These are phyloP conservation scores for Morus bassanus DNA, from an alignment of 2,797 vertebrate species.

Conservation along the genomic window DNA sequence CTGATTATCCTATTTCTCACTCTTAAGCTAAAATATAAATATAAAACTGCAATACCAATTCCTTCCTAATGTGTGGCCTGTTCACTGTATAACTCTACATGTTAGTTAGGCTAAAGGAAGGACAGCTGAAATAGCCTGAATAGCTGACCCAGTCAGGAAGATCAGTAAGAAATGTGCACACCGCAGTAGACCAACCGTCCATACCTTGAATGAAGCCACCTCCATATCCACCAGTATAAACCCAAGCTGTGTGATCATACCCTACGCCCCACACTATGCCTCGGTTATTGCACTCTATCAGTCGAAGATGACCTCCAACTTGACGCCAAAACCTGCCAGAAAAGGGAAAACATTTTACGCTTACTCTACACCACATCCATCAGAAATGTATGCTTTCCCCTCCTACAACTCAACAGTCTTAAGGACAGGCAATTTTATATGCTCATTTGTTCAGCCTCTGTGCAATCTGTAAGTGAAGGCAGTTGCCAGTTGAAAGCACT, in stretches of 20 bases:
- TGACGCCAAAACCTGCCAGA: constrained; percentile 92
- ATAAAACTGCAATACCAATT: background rate
- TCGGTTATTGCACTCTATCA: constrained; percentile 85
- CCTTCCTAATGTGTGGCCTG: background rate
- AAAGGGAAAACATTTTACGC: background rate
- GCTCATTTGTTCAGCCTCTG: background rate
- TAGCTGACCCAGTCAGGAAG: background rate
- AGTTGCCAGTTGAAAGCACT: background rate
- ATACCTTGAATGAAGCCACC: constrained; percentile 93
- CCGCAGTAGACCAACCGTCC: background rate
- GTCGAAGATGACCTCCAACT: constrained; percentile 90
- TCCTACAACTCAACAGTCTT: background rate
- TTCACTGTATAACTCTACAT: background rate
- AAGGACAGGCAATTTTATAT: background rate
- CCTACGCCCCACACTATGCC: constrained; percentile 95
- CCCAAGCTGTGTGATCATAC: constrained; percentile 92
- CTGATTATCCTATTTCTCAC: background rate
- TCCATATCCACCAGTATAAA: constrained; percentile 88
- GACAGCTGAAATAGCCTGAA: background rate
- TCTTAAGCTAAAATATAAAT: background rate
- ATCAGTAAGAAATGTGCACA: rapidly evolving
- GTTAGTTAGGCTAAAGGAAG: background rate
- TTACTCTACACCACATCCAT: background rate
- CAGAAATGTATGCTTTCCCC: background rate
- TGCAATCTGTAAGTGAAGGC: background rate